Evolutionary conservation across 2,888 invertebrate genomes (phyloP).

Genomic region (Pomacea canaliculata): DNA sequence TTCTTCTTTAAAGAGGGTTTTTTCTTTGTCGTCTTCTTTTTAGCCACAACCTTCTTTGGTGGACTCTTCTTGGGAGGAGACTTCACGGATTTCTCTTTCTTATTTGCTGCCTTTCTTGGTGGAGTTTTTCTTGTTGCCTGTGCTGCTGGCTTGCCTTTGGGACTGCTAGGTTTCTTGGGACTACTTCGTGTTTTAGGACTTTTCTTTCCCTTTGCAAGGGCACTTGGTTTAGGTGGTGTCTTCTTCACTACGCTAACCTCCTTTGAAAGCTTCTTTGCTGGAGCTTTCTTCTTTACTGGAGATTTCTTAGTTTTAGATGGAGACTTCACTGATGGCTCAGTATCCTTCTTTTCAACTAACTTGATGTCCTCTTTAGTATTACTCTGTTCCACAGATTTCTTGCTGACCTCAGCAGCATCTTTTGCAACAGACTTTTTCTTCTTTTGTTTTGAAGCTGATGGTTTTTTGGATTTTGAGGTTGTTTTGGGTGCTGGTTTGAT

Average conservation of each 20-base stretch:
- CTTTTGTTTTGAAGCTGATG: slow-evolving; percentile 28
- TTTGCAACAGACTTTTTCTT: slow-evolving; percentile 30
- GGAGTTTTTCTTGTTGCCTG: slow-evolving; percentile 20
- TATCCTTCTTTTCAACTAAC: slow-evolving; percentile 32
- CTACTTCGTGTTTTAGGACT: slow-evolving; percentile 21
- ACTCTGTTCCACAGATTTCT: slow-evolving; percentile 32
- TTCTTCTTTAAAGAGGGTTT: slow-evolving; percentile 11
- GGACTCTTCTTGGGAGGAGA: slow-evolving; percentile 13
- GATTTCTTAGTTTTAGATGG: slow-evolving; percentile 21
- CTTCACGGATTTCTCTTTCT: slow-evolving; percentile 19
- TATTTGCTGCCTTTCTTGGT: slow-evolving; percentile 18
- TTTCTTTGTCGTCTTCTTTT: slow-evolving; percentile 9
- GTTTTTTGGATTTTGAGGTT: slow-evolving; percentile 26
- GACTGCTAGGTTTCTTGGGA: slow-evolving; percentile 27
- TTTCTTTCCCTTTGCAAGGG: slow-evolving; percentile 23
- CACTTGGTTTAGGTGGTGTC: slow-evolving; percentile 13
- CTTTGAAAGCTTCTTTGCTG: slow-evolving; percentile 28
- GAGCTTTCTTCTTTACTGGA: slow-evolving; percentile 23
- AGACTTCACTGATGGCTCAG: slow-evolving; percentile 10
- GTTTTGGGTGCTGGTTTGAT: slow-evolving; percentile 8
- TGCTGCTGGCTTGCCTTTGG: slow-evolving; percentile 23
- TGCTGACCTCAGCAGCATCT: slow-evolving; percentile 25
- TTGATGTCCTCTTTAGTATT: slow-evolving; percentile 37
- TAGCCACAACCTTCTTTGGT: slow-evolving; percentile 16
- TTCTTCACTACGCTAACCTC: slow-evolving; percentile 10